Conservation (phyloP, 2,888 invertebrate genomes). For the Diplolepis rosae region DNA sequence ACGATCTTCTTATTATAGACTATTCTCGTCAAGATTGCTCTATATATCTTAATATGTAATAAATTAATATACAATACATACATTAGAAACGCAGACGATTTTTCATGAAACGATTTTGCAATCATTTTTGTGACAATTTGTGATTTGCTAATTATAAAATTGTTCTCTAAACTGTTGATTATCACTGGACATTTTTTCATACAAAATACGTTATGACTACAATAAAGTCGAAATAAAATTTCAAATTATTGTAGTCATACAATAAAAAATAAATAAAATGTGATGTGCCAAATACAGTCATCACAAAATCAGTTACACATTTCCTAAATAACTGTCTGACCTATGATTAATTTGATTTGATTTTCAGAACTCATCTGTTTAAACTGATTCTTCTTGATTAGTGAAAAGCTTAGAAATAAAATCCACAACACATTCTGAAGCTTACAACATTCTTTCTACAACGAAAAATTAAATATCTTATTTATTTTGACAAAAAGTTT, state of each 20-base stretch:
- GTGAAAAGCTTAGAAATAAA: neutral
- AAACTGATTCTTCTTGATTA: neutral
- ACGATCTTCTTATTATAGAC: neutral
- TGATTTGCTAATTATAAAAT: neutral
- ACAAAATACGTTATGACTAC: neutral
- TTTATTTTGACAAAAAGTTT: too few species aligned
- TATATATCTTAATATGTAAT: constrained; percentile 8
- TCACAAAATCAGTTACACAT: neutral
- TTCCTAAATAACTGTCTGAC: neutral
- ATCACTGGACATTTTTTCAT: neutral
- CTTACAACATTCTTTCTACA: too few species aligned
- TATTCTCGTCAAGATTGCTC: neutral
- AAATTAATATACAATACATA: constrained; percentile 31
- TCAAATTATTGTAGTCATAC: neutral
- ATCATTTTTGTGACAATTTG: neutral
- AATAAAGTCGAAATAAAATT: neutral
- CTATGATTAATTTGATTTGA: neutral
- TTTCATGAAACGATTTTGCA: neutral
- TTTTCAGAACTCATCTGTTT: neutral
- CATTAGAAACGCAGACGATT: neutral
- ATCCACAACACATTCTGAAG: too few species aligned
- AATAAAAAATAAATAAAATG: neutral
- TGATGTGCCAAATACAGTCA: constrained; percentile 8
- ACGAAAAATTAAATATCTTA: too few species aligned
- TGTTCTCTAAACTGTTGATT: neutral